Percentiles rank a stretch among this genome's conserved stretches.
phyloP scores from a whole-genome alignment of 2,113 vertebrate species.

The Arizona elegans region DNA sequence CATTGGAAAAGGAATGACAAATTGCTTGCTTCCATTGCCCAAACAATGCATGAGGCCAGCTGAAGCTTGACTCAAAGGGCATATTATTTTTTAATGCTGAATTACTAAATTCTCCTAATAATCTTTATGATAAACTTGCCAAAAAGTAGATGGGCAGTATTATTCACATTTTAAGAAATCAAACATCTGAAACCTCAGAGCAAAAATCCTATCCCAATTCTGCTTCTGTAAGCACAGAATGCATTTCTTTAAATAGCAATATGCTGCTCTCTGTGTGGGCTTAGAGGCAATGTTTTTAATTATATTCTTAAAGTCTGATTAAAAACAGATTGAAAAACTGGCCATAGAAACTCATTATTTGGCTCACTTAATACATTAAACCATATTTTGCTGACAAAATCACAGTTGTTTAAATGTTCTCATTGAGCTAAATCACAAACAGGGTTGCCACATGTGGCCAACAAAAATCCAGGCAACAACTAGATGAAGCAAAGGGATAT shows the following conservation, averaged over 20 bases:
- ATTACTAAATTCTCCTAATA: background rate
- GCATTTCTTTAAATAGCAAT: background rate
- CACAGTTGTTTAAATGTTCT: background rate
- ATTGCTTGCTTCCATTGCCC: background rate
- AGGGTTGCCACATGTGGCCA: background rate
- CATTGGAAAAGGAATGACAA: background rate
- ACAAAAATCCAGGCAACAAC: background rate
- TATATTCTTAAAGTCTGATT: background rate
- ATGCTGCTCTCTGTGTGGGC: background rate
- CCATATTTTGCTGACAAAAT: background rate
- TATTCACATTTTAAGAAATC: background rate
- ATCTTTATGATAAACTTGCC: background rate
- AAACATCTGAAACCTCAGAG: background rate
- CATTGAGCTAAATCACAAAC: background rate
- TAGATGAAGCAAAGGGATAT: background rate
- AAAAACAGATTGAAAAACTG: background rate
- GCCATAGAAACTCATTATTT: background rate
- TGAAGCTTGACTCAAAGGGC: background rate
- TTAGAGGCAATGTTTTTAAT: background rate
- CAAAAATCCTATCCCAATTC: background rate
- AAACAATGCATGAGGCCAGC: background rate
- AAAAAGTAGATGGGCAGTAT: background rate
- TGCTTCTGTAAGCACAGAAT: background rate
- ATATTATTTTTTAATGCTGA: background rate
- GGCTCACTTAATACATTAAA: background rate